Evolutionary conservation across 2,888 invertebrate genomes (phyloP).

Genomic region (Nowickia ferox): DNA sequence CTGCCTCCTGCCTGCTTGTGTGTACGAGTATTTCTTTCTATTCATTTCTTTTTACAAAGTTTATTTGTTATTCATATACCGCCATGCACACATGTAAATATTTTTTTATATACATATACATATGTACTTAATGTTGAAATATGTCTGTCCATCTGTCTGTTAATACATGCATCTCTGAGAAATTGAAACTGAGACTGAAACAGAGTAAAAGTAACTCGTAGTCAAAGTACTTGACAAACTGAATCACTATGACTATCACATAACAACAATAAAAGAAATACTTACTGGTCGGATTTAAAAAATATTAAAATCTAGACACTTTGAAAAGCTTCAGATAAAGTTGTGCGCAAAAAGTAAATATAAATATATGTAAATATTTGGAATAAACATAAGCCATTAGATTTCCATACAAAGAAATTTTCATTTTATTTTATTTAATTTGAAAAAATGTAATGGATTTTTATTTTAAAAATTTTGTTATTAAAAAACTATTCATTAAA

Average conservation of each 20-base stretch:
- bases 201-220: slow-evolving; percentile 48
- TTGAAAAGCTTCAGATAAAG: slow-evolving; percentile 55
- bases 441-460: slow-evolving; percentile 15
- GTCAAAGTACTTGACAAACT: slow-evolving; percentile 70
- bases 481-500: slow-evolving; percentile 12
- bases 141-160: slow-evolving; percentile 43
- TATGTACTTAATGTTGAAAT: slow-evolving; percentile 15
- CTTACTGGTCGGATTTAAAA: slow-evolving; percentile 33
- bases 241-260: slow-evolving; percentile 67
- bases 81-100: slow-evolving; percentile 22
- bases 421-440: neutral
- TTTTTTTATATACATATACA: neutral
- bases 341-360: slow-evolving; percentile 6
- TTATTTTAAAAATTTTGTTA: slow-evolving; percentile 1
- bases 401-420: neutral
- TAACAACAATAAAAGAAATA: slow-evolving; percentile 50
- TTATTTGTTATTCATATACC: slow-evolving; percentile 37
- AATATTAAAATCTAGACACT: slow-evolving; percentile 60
- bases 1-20: neutral
- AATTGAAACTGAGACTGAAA: slow-evolving; percentile 46
- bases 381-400: neutral
- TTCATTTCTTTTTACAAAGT: slow-evolving; percentile 45
- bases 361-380: slow-evolving; percentile 29
- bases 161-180: slow-evolving; percentile 53
- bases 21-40: slow-evolving; percentile 13